A percentile compares a stretch with the other conserved stretches of the same genome.
Evolutionary conservation across 1,140 invertebrate genomes (phyloP).

Genomic region (Apis dorsata): DNA sequence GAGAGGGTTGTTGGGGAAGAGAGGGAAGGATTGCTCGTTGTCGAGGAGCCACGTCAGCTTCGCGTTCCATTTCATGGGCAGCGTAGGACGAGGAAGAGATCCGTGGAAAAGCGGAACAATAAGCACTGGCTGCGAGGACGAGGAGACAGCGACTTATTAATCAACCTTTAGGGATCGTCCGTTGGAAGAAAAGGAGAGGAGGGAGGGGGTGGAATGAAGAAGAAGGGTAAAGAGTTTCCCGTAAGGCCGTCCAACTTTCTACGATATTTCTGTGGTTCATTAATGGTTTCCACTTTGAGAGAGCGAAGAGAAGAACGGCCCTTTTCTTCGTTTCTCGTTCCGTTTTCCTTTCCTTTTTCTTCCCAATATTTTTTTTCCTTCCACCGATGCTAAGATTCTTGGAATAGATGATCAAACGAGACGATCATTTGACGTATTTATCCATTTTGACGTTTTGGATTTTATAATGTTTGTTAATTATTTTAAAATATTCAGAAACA

Average conservation of each 20-base stretch:
- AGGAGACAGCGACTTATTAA: slow-evolving; percentile 45
- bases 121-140: slow-evolving; percentile 6
- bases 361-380: not conserved
- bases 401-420: no score
- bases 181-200: slow-evolving; percentile 3
- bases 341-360: no score
- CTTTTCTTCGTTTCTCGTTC: not conserved
- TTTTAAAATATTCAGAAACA: no score
- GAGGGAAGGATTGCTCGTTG: slow-evolving; percentile 19
- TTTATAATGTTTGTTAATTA: no score
- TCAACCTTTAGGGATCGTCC: slow-evolving; percentile 34
- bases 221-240: not conserved
- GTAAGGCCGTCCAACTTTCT: slow-evolving; percentile 9
- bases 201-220: no score
- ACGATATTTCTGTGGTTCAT: slow-evolving; percentile 24
- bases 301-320: not conserved
- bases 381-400: not conserved
- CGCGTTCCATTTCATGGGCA: slow-evolving; percentile 24
- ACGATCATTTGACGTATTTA: no score
- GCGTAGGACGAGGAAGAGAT: slow-evolving; percentile 10
- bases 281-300: not conserved
- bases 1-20: no score
- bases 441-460: no score
- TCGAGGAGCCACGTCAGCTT: slow-evolving; percentile 11
- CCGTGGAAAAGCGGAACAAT: slow-evolving; percentile 16